Evolutionary conservation across 2,113 vertebrate genomes (phyloP).

Genomic region (Jaculus jaculus): DNA sequence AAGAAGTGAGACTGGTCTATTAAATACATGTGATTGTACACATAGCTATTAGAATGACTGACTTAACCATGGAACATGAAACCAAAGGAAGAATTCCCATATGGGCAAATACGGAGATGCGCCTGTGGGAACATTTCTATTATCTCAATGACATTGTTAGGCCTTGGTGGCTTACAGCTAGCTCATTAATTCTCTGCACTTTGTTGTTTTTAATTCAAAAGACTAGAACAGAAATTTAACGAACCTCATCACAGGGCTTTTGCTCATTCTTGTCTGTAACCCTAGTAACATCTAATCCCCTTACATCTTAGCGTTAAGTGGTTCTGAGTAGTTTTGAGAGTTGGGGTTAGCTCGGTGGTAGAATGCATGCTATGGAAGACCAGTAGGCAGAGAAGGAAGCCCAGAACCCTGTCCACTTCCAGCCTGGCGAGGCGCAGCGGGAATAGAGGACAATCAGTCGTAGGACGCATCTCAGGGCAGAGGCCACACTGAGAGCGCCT

Average conservation of each 20-base stretch:
- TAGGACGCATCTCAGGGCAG: neutral
- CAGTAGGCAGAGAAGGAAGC: neutral
- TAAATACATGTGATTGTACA: neutral
- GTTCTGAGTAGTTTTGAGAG: neutral
- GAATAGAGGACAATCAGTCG: neutral
- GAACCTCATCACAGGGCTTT: neutral
- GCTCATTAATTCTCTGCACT: neutral
- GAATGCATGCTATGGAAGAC: neutral
- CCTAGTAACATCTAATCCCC: neutral
- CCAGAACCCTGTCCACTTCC: neutral
- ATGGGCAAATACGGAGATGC: neutral
- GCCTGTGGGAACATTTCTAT: neutral
- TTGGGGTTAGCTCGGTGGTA: neutral
- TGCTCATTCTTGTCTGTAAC: neutral
- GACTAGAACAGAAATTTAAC: neutral
- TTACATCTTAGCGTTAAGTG: neutral
- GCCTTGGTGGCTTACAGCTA: neutral
- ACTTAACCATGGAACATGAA: neutral
- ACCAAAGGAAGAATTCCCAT: neutral
- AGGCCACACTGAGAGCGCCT: constrained; percentile 12
- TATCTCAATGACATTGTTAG: neutral
- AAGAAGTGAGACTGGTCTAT: constrained; percentile 10
- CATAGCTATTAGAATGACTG: neutral
- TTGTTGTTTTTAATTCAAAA: neutral
- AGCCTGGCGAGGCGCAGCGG: neutral